Evolutionary conservation across 2,113 vertebrate species (phyloP).

Genomic region (Brachionichthys hirsutus): DNA sequence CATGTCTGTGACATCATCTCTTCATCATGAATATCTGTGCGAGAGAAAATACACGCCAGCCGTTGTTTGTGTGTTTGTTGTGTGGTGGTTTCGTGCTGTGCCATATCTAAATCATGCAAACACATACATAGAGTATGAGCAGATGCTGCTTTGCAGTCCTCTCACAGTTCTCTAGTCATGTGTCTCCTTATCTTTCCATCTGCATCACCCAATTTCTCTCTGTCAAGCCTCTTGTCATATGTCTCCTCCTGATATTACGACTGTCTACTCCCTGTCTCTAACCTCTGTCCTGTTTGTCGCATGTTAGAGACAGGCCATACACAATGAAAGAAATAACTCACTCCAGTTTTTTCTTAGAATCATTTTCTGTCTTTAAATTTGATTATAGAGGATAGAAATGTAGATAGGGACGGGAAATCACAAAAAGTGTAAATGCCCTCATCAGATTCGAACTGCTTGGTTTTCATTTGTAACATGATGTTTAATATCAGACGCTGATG

Average conservation of each 20-base stretch:
- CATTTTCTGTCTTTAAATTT: no score
- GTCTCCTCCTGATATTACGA: conserved; percentile 2
- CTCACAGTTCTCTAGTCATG: not conserved
- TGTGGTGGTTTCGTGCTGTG: not conserved
- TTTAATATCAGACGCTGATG: no score
- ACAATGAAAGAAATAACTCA: no score
- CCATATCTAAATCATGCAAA: conserved; percentile 30
- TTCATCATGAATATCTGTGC: conserved; percentile 26
- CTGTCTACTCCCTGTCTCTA: not conserved
- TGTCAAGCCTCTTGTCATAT: not conserved
- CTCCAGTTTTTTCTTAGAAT: no score
- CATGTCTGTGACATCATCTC: conserved; percentile 35
- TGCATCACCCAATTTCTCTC: not conserved
- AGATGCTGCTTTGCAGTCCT: conserved; percentile 23
- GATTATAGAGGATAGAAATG: no score
- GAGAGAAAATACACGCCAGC: conserved; percentile 17
- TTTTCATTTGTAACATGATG: no score
- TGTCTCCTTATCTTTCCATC: not conserved
- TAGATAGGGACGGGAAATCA: no score
- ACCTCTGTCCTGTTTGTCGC: not conserved
- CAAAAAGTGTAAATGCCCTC: no score
- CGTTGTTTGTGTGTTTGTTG: conserved; percentile 22
- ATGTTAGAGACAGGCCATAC: not conserved
- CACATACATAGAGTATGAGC: conserved; percentile 10
- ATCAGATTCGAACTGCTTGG: no score